Base-by-base conservation (phyloP, 1,140 invertebrate species). In the Macrosteles quadrilineatus region DNA sequence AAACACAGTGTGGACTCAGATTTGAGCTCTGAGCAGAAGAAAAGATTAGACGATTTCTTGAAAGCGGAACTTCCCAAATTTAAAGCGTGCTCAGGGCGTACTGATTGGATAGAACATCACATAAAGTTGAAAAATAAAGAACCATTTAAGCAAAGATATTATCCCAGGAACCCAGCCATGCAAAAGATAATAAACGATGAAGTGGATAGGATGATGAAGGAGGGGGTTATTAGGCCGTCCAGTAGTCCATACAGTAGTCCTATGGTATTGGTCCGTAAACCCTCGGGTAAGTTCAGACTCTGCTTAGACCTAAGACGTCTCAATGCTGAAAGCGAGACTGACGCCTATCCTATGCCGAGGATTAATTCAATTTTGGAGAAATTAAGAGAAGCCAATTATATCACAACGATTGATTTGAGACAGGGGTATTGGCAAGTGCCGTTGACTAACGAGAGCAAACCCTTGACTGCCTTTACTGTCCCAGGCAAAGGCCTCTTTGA, bases 241-340 rank as follows among this genome's bases (percentile, higher is more conserved):
- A 73, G 75, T 0, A 80, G 77, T 17, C 74, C 80, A 0, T 87
- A 83, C 80, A 74, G 78, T 9, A 78, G 79, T 0, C 84, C 82
- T 0, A 19, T 53, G 21, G 19, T 53, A 11, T 19, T 53, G 21
- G 21, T 53, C 11, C 11, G 21, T 11, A 53, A 88, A 69, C 83
- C 83, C 32, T 81, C 85, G 67, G 78, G 78, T 1, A 72, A 71
- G 0, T 71, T 73, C 0, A 57, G 83, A 14, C 83, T 85, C 63
- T 85, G 83, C 68, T 70, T 85, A 0, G 83, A 85, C 73, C 83
- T 77, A 59, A 55, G 81, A 9, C 19, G 53, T 43, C 32, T 86
- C 0, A 87, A 86, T 71, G 31, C 64, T 0, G 73, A 80, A 0
- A 85, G 80, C 0, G 73, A 72, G 6, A 73, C 73, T 14, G 78